Conservation (phyloP, 1,140 invertebrate genomes). For the Drosophila nigrodunni region DNA sequence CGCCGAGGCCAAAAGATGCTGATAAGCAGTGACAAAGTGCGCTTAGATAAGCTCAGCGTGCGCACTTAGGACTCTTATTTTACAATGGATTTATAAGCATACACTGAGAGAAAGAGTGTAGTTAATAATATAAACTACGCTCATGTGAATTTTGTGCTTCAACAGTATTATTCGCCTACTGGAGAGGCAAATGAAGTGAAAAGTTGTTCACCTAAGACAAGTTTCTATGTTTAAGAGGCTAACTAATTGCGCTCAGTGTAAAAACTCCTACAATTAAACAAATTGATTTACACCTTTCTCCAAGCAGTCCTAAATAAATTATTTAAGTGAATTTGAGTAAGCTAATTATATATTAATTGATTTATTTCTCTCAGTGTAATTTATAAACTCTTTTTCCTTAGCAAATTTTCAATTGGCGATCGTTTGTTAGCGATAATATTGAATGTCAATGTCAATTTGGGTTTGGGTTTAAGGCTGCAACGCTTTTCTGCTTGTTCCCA, state of each 20-base stretch:
- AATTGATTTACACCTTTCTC: too few species aligned
- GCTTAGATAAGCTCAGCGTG: slow-evolving; percentile 55
- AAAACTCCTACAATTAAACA: too few species aligned
- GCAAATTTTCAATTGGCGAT: slow-evolving; percentile 76
- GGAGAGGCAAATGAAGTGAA: too few species aligned
- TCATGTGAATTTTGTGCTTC: too few species aligned
- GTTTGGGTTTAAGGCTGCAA: slow-evolving; percentile 12
- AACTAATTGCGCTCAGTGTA: too few species aligned
- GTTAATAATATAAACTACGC: neutral
- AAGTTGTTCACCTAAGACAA: too few species aligned
- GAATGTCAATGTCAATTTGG: slow-evolving; percentile 77
- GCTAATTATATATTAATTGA: neutral
- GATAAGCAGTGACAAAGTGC: slow-evolving; percentile 82
- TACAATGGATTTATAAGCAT: slow-evolving; percentile 25
- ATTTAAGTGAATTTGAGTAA: too few species aligned
- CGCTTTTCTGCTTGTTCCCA: neutral
- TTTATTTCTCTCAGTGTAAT: slow-evolving; percentile 14
- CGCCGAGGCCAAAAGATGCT: slow-evolving; percentile 54
- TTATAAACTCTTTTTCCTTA: slow-evolving; percentile 66
- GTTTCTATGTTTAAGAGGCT: too few species aligned
- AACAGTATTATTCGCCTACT: too few species aligned
- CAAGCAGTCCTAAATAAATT: too few species aligned
- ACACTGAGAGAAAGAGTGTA: slow-evolving; percentile 4
- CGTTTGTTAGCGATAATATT: slow-evolving; percentile 74
- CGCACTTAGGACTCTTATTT: slow-evolving; percentile 27